Evolutionary conservation across 53 echinoderm and acorn worm species (phyloP), one percentile per base, ranked within the genome.

Genomic region (Stichopus horrens): DNA sequence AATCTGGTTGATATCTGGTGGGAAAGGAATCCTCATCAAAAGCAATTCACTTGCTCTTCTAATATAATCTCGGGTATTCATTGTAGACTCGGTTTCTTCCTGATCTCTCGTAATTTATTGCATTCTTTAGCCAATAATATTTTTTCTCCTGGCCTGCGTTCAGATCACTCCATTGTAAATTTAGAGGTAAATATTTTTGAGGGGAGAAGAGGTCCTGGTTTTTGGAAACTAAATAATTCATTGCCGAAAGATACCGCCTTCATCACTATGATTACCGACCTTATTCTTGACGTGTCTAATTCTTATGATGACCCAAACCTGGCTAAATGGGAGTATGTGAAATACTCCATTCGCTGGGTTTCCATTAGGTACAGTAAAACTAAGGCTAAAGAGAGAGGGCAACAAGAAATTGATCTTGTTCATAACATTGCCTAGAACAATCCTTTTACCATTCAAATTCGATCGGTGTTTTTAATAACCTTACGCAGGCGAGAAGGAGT

Each of bases 171-270:
- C 55, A 59, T 88, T 54, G 88, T 88, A 23, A 76, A 63, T 57
- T 54, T 88, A 60, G n/a, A 56, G 22, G 9, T 88, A 22, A 23
- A 78, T 8, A 23, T 79, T 57, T 52, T 52, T 76, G 23, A 88
- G 7, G 10, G 9, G n/a, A 56, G 78, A 51, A 55, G 67, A 23
- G 88, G 79, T 57, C 76, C 58, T 10, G 58, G 88, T 51, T 79
- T 55, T 56, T 88, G 88, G 88, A 88, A 88, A 58, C 58, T 88
- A 10, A 88, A 88, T 88, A 88, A 88, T 60, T 55, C 88, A 7
- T 78, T 88, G 8, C 51, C 78, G 21, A 14, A 5, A 6, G 88
- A 78, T 57, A 21, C 37, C 16, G 54, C 60, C 18, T 86, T 67
- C 52, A 51, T 52, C 10, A 23, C 66, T 7, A 23, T 23, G 52